Base-by-base conservation (phyloP, 2,113 vertebrate species). In the Morone chrysops region DNA sequence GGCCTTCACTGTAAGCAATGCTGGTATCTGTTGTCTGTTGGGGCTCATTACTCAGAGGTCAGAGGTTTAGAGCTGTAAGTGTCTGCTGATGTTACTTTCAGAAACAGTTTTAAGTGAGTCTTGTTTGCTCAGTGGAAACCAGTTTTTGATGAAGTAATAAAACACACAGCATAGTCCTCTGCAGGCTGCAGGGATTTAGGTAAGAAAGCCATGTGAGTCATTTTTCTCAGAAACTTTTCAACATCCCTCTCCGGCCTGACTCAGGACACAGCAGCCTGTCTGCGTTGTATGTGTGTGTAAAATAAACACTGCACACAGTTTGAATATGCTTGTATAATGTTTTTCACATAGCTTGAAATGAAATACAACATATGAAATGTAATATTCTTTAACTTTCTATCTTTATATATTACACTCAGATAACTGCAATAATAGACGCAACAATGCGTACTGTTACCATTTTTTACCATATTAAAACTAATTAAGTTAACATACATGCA, bases 181-280 rank as follows among this genome's bases (percentile, higher is more conserved):
- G 54, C 65, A 68, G 40, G 31, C 66, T 70, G 57, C 47, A 7
- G 16, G 70, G 65, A 83, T 86, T 86, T 79, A 71, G 41, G 47
- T 38, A 60, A 70, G 61, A 70, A 53, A 47, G 17, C 25, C 70
- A 48, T 60, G 17, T 84, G 75, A 89, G 65, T 89, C 76, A 86
- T 82, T 86, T 85, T 90, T 75, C 78, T 75, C 38, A 45, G 53
- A 82, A 90, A 84, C 54, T n/a, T 80, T 85, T 68, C 47, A 73
- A 71, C 75, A 75, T 82, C 56, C 31, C 54, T 75, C 38, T 73
- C 3, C 1, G 40, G 50, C 41, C 56, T 82, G n/a, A 83, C 53
- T 40, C 57, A 77, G 78, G 56, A 40, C 22, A 9, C 8, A 50
- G 48, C 56, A 38, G 2, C 41, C 53, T 47, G 4, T 59, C 20